Evolutionary conservation across 2,888 invertebrate genomes (phyloP).

Genomic region (Melikaiella ostensackeni): DNA sequence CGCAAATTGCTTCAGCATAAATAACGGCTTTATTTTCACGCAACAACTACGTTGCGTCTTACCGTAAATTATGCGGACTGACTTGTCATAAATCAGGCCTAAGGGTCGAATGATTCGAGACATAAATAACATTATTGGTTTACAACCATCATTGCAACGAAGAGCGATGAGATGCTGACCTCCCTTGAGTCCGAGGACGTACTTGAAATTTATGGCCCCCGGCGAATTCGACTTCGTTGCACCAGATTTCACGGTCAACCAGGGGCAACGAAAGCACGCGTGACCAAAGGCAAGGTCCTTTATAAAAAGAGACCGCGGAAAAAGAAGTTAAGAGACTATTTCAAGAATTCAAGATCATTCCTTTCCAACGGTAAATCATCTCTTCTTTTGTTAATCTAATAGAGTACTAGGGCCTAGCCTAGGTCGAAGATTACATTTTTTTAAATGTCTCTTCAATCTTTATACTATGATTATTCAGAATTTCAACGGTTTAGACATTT

Average conservation of each 20-base stretch:
- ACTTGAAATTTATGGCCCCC: slow-evolving; percentile 49
- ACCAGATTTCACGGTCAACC: slow-evolving; percentile 49
- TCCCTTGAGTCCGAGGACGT: slow-evolving; percentile 24
- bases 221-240: slow-evolving; percentile 44
- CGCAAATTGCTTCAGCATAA: slow-evolving; percentile 53
- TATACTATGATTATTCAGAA: too few species aligned
- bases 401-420: background rate
- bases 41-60: slow-evolving; percentile 59
- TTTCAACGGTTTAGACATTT: too few species aligned
- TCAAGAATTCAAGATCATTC: slow-evolving; percentile 36
- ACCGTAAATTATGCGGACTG: slow-evolving; percentile 63
- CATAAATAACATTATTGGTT: slow-evolving; percentile 76
- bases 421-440: background rate
- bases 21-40: slow-evolving; percentile 70
- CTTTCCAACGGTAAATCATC: slow-evolving; percentile 8
- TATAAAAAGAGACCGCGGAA: slow-evolving; percentile 13
- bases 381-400: slow-evolving; percentile 3
- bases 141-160: slow-evolving; percentile 60
- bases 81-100: slow-evolving; percentile 67
- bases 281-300: slow-evolving; percentile 49
- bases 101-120: slow-evolving; percentile 70
- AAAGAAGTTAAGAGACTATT: slow-evolving; percentile 11
- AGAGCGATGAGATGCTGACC: slow-evolving; percentile 41
- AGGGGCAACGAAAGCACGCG: slow-evolving; percentile 49
- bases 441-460: too few species aligned